These are phyloP conservation scores for Narcine bancroftii DNA, from an alignment of 2,113 vertebrate genomes.

Conservation along the genomic window DNA sequence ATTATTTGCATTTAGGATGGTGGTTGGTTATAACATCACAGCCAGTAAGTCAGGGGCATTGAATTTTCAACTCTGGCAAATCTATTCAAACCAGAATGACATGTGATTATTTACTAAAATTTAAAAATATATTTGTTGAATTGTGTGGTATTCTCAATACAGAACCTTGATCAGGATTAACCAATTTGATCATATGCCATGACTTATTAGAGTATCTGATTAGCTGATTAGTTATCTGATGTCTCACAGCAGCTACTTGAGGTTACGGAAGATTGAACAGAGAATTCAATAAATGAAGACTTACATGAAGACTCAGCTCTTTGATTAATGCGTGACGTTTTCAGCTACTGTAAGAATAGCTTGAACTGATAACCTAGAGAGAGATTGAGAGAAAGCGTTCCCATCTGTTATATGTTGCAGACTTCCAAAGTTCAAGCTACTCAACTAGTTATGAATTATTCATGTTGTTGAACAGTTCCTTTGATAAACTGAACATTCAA, in stretches of 20 bases:
- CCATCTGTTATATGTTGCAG: conserved; percentile 13
- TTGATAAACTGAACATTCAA: background rate
- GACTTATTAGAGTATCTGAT: background rate
- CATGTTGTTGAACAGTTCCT: background rate
- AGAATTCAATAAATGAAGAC: background rate
- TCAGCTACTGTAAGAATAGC: background rate
- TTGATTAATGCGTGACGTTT: conserved; percentile 4
- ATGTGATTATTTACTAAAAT: too few relatives aligned
- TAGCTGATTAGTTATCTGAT: background rate
- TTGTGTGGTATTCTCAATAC: background rate
- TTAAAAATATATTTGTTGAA: background rate
- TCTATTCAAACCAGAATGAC: too few relatives aligned
- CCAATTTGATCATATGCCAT: background rate
- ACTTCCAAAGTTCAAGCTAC: conserved; percentile 2
- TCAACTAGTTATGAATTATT: conserved; percentile 8
- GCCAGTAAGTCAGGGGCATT: background rate
- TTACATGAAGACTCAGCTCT: background rate
- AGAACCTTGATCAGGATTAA: background rate
- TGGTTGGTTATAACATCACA: background rate
- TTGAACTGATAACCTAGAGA: conserved; percentile 25
- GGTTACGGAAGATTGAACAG: background rate
- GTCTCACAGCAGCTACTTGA: background rate
- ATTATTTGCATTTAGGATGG: background rate
- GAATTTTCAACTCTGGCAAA: background rate
- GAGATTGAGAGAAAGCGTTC: background rate